Conservation (phyloP, 2,797 vertebrate species). For the Urosaurus nigricauda region DNA sequence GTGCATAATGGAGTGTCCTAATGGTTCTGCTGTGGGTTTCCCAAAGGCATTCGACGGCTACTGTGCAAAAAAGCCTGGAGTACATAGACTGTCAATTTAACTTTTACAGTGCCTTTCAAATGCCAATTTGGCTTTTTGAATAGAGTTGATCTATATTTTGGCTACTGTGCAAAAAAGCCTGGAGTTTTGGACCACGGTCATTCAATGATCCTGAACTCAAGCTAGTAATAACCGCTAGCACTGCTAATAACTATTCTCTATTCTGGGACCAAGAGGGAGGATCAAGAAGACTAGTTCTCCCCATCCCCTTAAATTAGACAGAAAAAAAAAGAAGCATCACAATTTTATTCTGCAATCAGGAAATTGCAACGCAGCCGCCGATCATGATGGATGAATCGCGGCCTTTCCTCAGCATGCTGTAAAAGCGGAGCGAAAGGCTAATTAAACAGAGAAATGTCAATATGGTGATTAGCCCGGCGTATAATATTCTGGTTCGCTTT, state of each 20-base stretch:
- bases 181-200: no score
- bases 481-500: slow-evolving; percentile 71
- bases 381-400: slow-evolving; percentile 67
- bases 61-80: no score
- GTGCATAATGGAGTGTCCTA: no score
- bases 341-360: slow-evolving; percentile 41
- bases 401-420: slow-evolving; percentile 66
- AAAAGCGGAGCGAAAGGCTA: slow-evolving; percentile 61
- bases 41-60: no score
- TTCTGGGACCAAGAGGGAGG: accelerated
- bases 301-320: slow-evolving; percentile 11
- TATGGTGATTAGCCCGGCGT: slow-evolving; percentile 67
- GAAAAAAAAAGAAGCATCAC: slow-evolving; percentile 8
- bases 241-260: background rate
- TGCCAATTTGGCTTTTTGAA: no score
- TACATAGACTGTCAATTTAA: no score
- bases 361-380: slow-evolving; percentile 67
- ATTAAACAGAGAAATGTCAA: slow-evolving; percentile 75
- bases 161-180: no score
- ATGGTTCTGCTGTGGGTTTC: no score
- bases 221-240: background rate
- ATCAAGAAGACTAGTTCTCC: background rate
- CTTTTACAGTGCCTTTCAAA: no score
- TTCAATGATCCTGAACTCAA: background rate
- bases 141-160: no score